A percentile compares a stretch with the other conserved stretches of the same genome.
Evolutionary conservation across 2,888 invertebrate genomes (phyloP).

Genomic region (Hemistola chrysoprasaria): DNA sequence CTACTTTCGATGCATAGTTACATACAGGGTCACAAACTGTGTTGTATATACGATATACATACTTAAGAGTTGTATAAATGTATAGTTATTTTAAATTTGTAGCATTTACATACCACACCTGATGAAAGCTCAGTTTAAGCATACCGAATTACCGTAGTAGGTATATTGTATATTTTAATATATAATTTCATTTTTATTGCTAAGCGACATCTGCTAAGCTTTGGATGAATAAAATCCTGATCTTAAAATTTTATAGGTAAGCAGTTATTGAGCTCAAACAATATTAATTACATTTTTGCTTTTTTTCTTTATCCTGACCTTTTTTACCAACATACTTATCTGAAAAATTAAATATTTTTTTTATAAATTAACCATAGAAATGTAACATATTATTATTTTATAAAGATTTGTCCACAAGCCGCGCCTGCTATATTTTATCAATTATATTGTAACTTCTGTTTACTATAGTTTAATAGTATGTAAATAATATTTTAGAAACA

Average conservation of each 20-base stretch:
- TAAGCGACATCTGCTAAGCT: background rate
- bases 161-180: slow-evolving; percentile 24
- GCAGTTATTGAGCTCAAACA: background rate
- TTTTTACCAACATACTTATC: no score
- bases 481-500: slow-evolving; percentile 4
- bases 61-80: slow-evolving; percentile 48
- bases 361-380: no score
- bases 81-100: slow-evolving; percentile 41
- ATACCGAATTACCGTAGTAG: slow-evolving; percentile 40
- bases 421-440: no score
- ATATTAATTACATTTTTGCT: no score
- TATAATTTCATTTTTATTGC: slow-evolving; percentile 12
- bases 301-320: no score
- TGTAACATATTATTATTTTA: no score
- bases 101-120: slow-evolving; percentile 77
- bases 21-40: slow-evolving; percentile 72
- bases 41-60: slow-evolving; percentile 56
- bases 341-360: no score
- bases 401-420: no score
- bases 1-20: slow-evolving; percentile 52
- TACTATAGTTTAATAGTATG: background rate
- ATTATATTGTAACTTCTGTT: no score
- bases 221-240: background rate
- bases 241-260: no score
- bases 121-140: slow-evolving; percentile 73